Evolutionary conservation across 1,140 invertebrate genomes (phyloP).

Genomic region (Pseudomyrmex dendroicus): DNA sequence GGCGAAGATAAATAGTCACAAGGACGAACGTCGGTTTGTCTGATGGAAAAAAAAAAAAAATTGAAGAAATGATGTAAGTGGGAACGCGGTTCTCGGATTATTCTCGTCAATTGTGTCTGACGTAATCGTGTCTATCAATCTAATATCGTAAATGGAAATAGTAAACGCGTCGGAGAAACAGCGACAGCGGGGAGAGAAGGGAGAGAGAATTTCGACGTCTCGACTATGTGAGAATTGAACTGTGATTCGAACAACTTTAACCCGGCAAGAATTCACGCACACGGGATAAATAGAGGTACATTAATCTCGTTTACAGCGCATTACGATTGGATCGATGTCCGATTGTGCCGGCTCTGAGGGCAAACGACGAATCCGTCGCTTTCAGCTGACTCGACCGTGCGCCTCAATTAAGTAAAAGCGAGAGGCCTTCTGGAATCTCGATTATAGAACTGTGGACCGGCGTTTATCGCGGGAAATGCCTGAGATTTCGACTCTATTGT

Average conservation of each 20-base stretch:
- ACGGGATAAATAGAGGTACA: slow-evolving; percentile 19
- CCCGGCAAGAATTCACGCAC: slow-evolving; percentile 58
- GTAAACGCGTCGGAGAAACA: no score
- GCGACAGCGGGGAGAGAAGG: no score
- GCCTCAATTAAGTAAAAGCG: slow-evolving; percentile 46
- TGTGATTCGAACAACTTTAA: slow-evolving; percentile 52
- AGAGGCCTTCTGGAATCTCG: slow-evolving; percentile 44
- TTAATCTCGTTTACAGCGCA: slow-evolving; percentile 52
- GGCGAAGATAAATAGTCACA: slow-evolving; percentile 14
- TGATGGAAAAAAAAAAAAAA: slow-evolving; percentile 37
- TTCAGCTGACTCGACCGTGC: neutral
- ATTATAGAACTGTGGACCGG: slow-evolving; percentile 37
- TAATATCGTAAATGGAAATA: slow-evolving; percentile 35
- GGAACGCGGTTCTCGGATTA: neutral
- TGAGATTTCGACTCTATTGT: slow-evolving; percentile 27
- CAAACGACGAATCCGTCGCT: slow-evolving; percentile 36
- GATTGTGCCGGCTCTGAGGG: slow-evolving; percentile 34
- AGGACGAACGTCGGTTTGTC: slow-evolving; percentile 16
- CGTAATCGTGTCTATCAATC: slow-evolving; percentile 50
- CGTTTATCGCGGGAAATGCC: slow-evolving; percentile 21
- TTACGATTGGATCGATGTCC: slow-evolving; percentile 47
- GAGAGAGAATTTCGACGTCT: neutral
- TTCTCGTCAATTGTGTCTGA: slow-evolving; percentile 35
- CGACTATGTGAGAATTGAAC: neutral
- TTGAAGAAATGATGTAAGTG: neutral